phyloP scores from a whole-genome alignment of 2,888 invertebrate species.

The Chaitophorus viminalis region DNA sequence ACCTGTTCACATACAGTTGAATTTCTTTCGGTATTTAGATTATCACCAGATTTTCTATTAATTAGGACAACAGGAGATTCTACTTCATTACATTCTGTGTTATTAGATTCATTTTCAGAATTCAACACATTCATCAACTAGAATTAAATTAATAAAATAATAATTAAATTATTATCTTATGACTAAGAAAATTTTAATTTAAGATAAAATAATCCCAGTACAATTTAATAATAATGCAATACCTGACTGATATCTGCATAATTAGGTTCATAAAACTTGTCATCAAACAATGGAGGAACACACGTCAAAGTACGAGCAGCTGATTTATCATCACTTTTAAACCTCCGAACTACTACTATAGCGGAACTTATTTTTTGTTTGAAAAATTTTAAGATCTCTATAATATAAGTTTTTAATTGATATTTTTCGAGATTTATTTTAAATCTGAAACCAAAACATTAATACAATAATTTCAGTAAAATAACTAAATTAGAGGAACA shows the following conservation, averaged over 20 bases:
- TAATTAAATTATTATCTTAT: not conserved
- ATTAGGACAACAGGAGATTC: not conserved
- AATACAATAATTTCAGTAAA: too few relatives aligned
- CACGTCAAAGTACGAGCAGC: not conserved
- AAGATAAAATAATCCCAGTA: not conserved
- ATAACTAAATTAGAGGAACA: too few relatives aligned
- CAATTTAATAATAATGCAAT: not conserved
- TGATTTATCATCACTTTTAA: slow-evolving; percentile 34
- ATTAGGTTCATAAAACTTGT: slow-evolving; percentile 39
- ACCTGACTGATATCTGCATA: slow-evolving; percentile 18
- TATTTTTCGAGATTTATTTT: slow-evolving; percentile 49
- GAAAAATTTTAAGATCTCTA: slow-evolving; percentile 6
- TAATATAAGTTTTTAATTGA: slow-evolving; percentile 37
- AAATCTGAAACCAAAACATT: slow-evolving; percentile 24
- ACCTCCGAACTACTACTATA: slow-evolving; percentile 9
- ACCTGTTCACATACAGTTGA: not conserved
- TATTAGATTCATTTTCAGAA: not conserved
- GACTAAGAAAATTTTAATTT: not conserved
- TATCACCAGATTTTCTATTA: not conserved
- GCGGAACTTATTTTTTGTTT: slow-evolving; percentile 10
- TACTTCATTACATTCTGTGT: not conserved
- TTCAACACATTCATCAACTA: slow-evolving; percentile 30
- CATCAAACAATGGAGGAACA: slow-evolving; percentile 20
- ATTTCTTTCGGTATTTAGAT: not conserved
- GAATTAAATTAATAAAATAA: too few relatives aligned